Evolutionary conservation across 2,888 invertebrate genomes (phyloP), one percentile per base, ranked within the genome.

Genomic region (Diabrotica balteata): DNA sequence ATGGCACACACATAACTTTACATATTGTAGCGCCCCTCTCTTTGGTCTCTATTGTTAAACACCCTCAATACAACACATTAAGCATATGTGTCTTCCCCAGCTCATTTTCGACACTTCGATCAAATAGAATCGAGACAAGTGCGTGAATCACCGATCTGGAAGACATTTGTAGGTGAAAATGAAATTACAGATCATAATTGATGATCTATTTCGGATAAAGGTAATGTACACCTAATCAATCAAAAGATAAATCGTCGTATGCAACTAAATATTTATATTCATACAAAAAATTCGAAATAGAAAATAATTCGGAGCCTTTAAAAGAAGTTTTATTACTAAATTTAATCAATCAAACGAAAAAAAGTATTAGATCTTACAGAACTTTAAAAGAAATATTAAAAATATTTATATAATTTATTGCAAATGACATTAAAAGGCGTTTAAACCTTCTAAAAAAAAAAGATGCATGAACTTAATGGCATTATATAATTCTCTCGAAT

Each of bases 21-120:
- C 77, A 77, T 75, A 70, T 68, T 62, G 43, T 64, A 50, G 44
- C 63, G 45, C 60, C 66, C 64, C 68, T 53, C 70, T 66, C 67
- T 11, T 54, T 32, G 63, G 63, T 62, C 65, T 59, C 72, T 66
- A 67, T 72, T 72, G 72, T 72, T 70, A 66, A 70, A 64, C 75
- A 74, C 75, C 72, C 74, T 72, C 72, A 17, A 17, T 68, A 68
- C 72, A 79, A 79, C 78, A 72, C 79, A 79, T 80, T 80, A 79
- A 80, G 76, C 80, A 80, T 80, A 80, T 80, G 80, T 79, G 80
- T 78, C 77, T 79, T 79, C 77, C 79, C 77, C 74, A 68, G 68
- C 71, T 70, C 74, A 63, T 72, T 72, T 54, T 70, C 67, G 65
- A 54, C 65, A 59, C 66, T 67, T 43, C 45, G 47, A 71, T 69